Base-by-base conservation (phyloP, 37 sponge, comb jelly and placozoan species). In the Theonella swinhoei region DNA sequence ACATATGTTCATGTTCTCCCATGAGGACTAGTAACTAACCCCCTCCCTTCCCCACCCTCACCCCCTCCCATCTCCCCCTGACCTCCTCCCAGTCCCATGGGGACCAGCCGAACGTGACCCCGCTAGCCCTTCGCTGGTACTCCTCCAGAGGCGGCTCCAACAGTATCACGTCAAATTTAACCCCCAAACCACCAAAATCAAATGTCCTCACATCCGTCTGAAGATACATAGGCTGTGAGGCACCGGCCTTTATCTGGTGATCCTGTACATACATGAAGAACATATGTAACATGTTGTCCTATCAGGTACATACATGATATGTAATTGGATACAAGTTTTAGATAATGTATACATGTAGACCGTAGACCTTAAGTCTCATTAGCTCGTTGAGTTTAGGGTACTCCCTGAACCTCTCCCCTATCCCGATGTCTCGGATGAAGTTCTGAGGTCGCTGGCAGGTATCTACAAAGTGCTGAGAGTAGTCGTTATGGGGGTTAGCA, bases 401-500 rank as follows among this genome's bases (percentile, higher is more conserved):
- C 76, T 98, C 98, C 62, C 84, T 91, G 79, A 98, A 98, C 70
- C 98, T 62, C 69, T 95, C 96, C 20, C 72, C 78, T 64, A 95
- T 91, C 4, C 90, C 93, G 11, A 84, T 85, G 39, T 98, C 98
- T 39, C 94, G 80, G 39, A 98, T 98, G 76, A 95, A 98, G 85
- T 98, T 98, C 84, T 98, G 98, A 4, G 98, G 89, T 37, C 98
- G 54, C 58, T 95, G 89, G 1, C 94, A 90, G 30, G 96, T 98
- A 68, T 98, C 98, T 24, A 98, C 90, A 77, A 92, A 98, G 83
- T 98, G 96, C 61, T 98, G 98, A 0, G 90, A 87, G 78, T 98
- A 98, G 80, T 98, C 98, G 39, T 98, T 98, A 80, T 98, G 98
- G 1, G 98, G 98, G 63, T 98, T 98, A 35, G 89, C 82, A 72